Evolutionary conservation across 2,113 vertebrate genomes (phyloP).

Genomic region (Passer montanus): DNA sequence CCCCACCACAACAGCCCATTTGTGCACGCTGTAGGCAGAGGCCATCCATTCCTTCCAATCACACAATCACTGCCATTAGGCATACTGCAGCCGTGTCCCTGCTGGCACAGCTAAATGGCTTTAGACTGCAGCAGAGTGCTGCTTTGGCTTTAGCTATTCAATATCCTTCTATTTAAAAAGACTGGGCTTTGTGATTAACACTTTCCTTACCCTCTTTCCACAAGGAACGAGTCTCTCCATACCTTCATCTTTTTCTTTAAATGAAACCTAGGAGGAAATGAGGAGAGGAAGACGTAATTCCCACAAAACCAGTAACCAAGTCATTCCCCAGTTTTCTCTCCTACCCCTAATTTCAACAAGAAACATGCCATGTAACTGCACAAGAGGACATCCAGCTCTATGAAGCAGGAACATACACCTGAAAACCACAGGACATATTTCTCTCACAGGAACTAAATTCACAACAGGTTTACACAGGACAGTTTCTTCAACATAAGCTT

Average conservation of each 20-base stretch:
- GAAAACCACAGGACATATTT: neutral
- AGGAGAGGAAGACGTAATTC: neutral
- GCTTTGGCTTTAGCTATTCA: conserved; percentile 13
- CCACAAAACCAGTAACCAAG: neutral
- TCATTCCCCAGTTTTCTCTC: neutral
- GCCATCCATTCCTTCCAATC: neutral
- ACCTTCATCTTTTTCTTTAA: conserved; percentile 87
- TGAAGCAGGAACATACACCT: neutral
- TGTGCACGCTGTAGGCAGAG: neutral
- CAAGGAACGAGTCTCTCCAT: conserved; percentile 95
- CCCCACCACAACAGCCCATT: neutral
- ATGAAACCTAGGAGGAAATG: conserved; percentile 81
- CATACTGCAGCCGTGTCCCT: neutral
- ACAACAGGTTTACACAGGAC: neutral
- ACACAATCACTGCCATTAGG: conserved; percentile 18
- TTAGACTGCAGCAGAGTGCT: neutral
- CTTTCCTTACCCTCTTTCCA: conserved; percentile 90
- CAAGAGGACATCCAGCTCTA: neutral
- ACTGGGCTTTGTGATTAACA: neutral
- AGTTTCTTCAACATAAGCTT: neutral
- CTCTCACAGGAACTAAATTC: neutral
- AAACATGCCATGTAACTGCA: neutral
- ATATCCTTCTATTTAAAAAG: neutral
- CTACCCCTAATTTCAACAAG: neutral
- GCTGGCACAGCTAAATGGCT: conserved; percentile 26